Evolutionary conservation across 2,888 invertebrate species (phyloP).

Genomic region (Drosophila ustulata): DNA sequence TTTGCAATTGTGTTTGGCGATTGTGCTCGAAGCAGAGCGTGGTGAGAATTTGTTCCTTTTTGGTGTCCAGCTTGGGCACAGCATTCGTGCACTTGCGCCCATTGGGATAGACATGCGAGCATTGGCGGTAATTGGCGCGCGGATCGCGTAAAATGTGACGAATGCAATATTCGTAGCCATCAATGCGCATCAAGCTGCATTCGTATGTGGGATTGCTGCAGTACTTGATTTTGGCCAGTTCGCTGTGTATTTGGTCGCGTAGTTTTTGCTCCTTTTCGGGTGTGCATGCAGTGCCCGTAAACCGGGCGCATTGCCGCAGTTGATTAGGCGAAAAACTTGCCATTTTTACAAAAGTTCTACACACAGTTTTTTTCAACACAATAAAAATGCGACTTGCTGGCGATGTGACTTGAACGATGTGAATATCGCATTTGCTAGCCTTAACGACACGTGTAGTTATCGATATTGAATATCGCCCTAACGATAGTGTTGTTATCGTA

Average conservation of each 20-base stretch:
- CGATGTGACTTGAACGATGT: constrained; percentile 16
- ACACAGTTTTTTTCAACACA: constrained; percentile 23
- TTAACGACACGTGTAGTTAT: too few species aligned
- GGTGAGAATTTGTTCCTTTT: constrained; percentile 87
- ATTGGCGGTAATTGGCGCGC: constrained; percentile 93
- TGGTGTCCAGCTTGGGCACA: constrained; percentile 90
- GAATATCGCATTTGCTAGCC: too few species aligned
- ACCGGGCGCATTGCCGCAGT: constrained; percentile 66
- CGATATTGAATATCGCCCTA: background rate
- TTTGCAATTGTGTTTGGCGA: constrained; percentile 87
- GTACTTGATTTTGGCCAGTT: constrained; percentile 87
- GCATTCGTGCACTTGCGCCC: constrained; percentile 92
- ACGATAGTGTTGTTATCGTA: background rate
- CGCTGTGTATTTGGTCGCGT: constrained; percentile 87
- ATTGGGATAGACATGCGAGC: constrained; percentile 88
- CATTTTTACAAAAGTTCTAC: constrained; percentile 37
- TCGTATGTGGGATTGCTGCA: constrained; percentile 89
- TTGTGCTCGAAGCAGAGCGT: constrained; percentile 90
- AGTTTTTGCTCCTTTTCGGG: constrained; percentile 81
- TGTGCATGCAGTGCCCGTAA: constrained; percentile 56
- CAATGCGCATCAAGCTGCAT: constrained; percentile 89
- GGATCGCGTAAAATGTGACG: constrained; percentile 94
- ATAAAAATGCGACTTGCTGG: constrained; percentile 29
- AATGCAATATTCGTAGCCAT: constrained; percentile 91
- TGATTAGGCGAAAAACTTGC: constrained; percentile 71